These are phyloP conservation scores for Ophioninae sp. DNA, from an alignment of 2,888 invertebrate species.

Conservation along the genomic window DNA sequence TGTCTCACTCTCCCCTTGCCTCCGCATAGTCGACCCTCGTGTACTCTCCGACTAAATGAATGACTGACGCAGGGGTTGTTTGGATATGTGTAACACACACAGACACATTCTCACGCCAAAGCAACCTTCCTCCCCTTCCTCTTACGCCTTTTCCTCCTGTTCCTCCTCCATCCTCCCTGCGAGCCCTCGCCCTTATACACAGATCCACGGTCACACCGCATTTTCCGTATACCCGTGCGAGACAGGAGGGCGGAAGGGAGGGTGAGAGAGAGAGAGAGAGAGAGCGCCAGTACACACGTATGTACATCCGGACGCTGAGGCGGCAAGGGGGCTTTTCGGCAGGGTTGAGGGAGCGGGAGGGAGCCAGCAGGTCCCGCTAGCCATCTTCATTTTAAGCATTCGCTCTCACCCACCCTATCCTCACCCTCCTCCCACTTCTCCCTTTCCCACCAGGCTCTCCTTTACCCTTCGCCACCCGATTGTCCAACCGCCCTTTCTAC, in stretches of 20 bases:
- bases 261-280: constrained; percentile 8
- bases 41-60: constrained; percentile 81
- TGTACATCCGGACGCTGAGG: constrained; percentile 56
- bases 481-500: constrained; percentile 73
- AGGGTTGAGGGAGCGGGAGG: constrained; percentile 55
- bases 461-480: constrained; percentile 51
- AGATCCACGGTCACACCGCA: constrained; percentile 54
- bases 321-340: constrained; percentile 42
- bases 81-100: constrained; percentile 72
- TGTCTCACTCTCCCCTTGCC: constrained; percentile 81
- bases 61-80: constrained; percentile 79
- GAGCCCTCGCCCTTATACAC: constrained; percentile 44
- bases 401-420: constrained; percentile 71
- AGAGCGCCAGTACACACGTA: constrained; percentile 36
- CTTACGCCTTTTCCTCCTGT: constrained; percentile 6
- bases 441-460: constrained; percentile 67
- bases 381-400: constrained; percentile 83
- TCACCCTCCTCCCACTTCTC: constrained; percentile 69
- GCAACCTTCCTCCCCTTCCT: constrained; percentile 49
- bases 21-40: constrained; percentile 82
- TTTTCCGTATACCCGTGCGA: constrained; percentile 48
- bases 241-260: constrained; percentile 3
- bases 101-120: constrained; percentile 61
- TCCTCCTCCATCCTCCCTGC: constrained; percentile 13
- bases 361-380: constrained; percentile 83